Evolutionary conservation across 2,888 invertebrate genomes (phyloP), one percentile per base, ranked within the genome.

Genomic region (Netelia virgata): DNA sequence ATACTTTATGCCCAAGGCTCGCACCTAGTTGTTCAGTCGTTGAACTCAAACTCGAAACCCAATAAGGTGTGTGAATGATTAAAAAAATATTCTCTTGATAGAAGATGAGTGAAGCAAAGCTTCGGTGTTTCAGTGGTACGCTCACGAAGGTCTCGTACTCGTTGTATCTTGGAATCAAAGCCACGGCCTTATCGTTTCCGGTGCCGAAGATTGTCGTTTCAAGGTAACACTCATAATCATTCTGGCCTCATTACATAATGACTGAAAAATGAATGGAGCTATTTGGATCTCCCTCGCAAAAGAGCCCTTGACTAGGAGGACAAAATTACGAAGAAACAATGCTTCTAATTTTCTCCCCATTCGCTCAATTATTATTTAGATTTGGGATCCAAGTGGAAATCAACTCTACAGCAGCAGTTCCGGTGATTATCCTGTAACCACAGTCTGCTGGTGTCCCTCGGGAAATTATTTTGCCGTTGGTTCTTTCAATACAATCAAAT

Each of bases 141-240:
- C 98, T 3, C 99, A 99, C 91, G 99, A 99, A 88, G 98, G 98
- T 1, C 94, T 99, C 1, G 97, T 99, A 82, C 94, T 99, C 81
- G 97, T 98, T 87, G 95, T 98, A 0, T 97, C 98, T 88, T 99
- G 99, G 99, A 99, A 99, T 93, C 96, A 97, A 0, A 97, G 97
- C 87, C 98, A 98, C 88, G 97, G 98, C 87, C 95, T 99, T 8
- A 96, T 99, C 36, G 96, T 98, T 14, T 99, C 99, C 3, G 99
- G 99, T 0, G 98, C 98, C 70, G 99, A 99, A 94, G 99, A 99
- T 94, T 98, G 98, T 86, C 95, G 95, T 88, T 97, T 97, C 87
- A 97, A 97, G 95, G 97, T 97, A 87, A 76, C 55, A 8, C 74
- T 47, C 10, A 47, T 47, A 47, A 47, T 14, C 47, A 47, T 47